A percentile compares a stretch with the other conserved stretches of the same genome.
phyloP scores from a whole-genome alignment of 1,140 invertebrate genomes.

The Lutraria rhynchaena region DNA sequence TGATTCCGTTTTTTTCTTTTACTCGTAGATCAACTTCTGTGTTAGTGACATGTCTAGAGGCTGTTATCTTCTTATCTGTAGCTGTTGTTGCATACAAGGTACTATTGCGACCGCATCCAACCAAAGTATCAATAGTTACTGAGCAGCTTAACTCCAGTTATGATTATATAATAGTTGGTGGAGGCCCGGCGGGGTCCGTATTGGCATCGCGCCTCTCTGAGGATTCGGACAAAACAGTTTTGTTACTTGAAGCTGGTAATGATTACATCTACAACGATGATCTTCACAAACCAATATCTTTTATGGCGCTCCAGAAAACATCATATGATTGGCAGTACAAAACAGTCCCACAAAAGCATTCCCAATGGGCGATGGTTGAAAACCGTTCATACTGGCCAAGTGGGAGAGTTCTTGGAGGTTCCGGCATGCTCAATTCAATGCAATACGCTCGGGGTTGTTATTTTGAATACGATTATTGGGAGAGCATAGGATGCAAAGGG shows the following conservation, averaged over 20 bases:
- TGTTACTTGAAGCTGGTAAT: constrained; percentile 94
- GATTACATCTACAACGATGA: constrained; percentile 95
- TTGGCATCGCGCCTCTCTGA: constrained; percentile 95
- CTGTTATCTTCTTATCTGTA: background rate
- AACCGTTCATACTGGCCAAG: constrained; percentile 82
- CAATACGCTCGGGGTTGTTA: constrained; percentile 95
- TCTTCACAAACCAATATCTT: constrained; percentile 64
- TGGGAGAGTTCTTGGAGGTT: constrained; percentile 87
- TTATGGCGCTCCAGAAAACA: constrained; percentile 46
- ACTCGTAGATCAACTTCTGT: too few species aligned
- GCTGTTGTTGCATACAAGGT: background rate
- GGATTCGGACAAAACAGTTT: constrained; percentile 87
- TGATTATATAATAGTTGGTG: constrained; percentile 43
- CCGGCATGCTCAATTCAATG: constrained; percentile 97
- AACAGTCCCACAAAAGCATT: constrained; percentile 91
- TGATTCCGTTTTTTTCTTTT: too few species aligned
- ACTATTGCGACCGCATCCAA: background rate
- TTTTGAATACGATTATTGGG: constrained; percentile 96
- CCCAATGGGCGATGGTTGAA: constrained; percentile 87
- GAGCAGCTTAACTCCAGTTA: constrained; percentile 4
- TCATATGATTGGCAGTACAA: constrained; percentile 94
- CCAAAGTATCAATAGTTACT: constrained; percentile 1
- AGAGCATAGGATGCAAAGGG: constrained; percentile 91
- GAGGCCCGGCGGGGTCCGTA: constrained; percentile 90
- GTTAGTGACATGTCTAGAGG: background rate